Evolutionary conservation across 1,140 invertebrate species (phyloP).

Genomic region (Hycleus phaleratus): DNA sequence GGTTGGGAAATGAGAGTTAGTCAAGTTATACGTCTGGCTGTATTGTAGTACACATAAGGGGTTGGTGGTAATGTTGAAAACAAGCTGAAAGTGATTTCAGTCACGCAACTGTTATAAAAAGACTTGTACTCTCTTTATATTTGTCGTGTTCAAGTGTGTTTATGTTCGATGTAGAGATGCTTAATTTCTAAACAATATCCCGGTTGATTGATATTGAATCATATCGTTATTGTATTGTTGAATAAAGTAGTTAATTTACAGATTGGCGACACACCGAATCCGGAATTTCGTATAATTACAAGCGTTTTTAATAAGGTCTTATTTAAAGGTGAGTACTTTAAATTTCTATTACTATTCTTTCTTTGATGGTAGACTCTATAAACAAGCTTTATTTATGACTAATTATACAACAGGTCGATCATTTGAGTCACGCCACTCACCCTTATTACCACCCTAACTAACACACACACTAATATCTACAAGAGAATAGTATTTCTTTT

Average conservation of each 20-base stretch:
- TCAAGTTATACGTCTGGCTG: neutral
- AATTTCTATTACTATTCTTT: too few species aligned
- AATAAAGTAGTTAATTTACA: constrained; percentile 41
- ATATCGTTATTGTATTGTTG: too few species aligned
- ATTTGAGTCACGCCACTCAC: constrained; percentile 17
- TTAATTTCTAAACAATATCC: too few species aligned
- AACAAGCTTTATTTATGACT: constrained; percentile 12
- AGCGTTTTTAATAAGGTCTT: constrained; percentile 76
- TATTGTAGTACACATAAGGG: neutral
- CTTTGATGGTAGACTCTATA: too few species aligned
- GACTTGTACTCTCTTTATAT: constrained; percentile 6
- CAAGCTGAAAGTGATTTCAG: constrained; percentile 16
- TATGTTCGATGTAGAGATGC: constrained; percentile 24
- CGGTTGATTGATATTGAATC: too few species aligned
- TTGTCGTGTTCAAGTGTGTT: constrained; percentile 12
- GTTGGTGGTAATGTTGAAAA: constrained; percentile 8
- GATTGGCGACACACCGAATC: constrained; percentile 78
- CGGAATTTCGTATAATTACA: constrained; percentile 77
- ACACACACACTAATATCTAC: neutral
- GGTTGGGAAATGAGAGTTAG: neutral
- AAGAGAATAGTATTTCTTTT: too few species aligned
- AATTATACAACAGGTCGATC: constrained; percentile 22
- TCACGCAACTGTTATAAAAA: constrained; percentile 24
- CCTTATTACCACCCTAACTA: neutral
- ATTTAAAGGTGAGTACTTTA: constrained; percentile 60